Evolutionary conservation across 2,113 vertebrate species (phyloP).

Genomic region (Tragulus kanchil): DNA sequence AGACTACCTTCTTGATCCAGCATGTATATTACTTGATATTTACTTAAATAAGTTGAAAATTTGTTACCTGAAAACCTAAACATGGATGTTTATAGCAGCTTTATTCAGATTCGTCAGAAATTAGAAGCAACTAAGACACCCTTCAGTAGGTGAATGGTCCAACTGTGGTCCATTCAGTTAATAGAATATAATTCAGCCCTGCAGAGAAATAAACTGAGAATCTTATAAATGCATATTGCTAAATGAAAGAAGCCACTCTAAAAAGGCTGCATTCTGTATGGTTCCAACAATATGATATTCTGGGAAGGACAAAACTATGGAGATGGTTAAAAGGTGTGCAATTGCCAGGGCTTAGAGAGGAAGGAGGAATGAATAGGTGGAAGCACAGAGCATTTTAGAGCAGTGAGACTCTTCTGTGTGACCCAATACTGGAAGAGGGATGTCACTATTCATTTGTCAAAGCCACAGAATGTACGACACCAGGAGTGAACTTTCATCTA

Average conservation of each 20-base stretch:
- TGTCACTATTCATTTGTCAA: neutral
- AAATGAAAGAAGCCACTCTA: slow-evolving; percentile 5
- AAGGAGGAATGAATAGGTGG: neutral
- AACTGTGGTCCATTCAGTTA: neutral
- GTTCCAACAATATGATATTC: neutral
- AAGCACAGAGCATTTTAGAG: neutral
- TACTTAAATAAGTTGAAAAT: neutral
- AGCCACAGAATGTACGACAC: neutral
- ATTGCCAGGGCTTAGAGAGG: neutral
- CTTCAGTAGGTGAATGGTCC: neutral
- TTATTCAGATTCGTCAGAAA: neutral
- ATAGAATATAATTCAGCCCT: neutral
- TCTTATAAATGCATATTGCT: neutral
- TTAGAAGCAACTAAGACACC: neutral
- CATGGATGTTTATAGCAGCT: neutral
- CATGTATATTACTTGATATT: neutral
- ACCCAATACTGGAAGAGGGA: neutral
- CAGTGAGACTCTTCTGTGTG: neutral
- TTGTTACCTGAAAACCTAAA: neutral
- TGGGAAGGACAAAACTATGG: neutral
- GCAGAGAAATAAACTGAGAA: slow-evolving; percentile 1
- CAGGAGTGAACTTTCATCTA: neutral
- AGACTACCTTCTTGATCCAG: neutral
- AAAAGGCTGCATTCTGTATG: neutral
- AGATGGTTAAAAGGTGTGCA: neutral